These are phyloP conservation scores for Sylvia atricapilla DNA, from an alignment of 2,113 vertebrate species.

Conservation along the genomic window DNA sequence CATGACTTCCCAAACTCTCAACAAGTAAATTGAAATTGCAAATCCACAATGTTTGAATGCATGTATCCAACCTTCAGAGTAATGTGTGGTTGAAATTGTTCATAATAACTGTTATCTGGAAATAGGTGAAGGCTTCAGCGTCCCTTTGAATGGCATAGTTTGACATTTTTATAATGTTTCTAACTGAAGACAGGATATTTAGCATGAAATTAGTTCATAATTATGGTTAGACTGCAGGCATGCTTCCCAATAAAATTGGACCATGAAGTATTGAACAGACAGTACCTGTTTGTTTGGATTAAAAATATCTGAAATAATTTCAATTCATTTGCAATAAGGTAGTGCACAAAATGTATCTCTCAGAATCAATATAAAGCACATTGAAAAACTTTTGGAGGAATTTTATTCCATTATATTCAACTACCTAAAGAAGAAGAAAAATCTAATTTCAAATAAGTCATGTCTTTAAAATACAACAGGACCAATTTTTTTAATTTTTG, in stretches of 20 bases:
- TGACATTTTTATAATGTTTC: background rate
- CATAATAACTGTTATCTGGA: background rate
- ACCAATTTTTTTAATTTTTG: background rate
- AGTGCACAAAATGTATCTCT: background rate
- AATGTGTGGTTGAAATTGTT: background rate
- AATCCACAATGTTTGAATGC: background rate
- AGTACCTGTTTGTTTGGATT: background rate
- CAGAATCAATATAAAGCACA: background rate
- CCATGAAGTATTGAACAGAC: background rate
- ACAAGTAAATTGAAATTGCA: background rate
- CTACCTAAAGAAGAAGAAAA: background rate
- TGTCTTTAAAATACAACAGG: slow-evolving; percentile 19
- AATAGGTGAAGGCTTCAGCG: background rate
- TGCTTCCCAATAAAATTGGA: background rate
- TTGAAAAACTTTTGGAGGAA: background rate
- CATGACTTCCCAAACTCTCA: background rate
- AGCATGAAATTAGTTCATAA: background rate
- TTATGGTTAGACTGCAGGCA: background rate
- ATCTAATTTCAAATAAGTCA: background rate
- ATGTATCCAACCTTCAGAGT: background rate
- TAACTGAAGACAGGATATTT: background rate
- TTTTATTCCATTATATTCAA: background rate
- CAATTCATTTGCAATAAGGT: background rate
- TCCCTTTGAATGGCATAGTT: background rate
- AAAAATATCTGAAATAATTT: background rate